Conservation (phyloP, 2,113 vertebrate genomes). For the Hydrochoerus hydrochaeris region DNA sequence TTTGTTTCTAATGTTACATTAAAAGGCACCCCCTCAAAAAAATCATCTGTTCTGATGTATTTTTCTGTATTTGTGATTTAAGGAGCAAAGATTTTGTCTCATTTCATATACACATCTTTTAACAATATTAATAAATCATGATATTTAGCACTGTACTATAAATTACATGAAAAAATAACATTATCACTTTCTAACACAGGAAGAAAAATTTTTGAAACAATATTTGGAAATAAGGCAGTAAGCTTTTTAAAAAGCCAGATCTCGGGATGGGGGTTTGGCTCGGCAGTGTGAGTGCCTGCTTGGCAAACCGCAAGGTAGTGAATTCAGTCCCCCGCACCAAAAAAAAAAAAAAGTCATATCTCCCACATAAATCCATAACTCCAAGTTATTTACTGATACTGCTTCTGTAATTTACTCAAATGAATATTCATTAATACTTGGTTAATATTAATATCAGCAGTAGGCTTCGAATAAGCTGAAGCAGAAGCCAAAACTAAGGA, state of each 20-base stretch:
- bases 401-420: constrained; percentile 1
- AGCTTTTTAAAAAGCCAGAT: neutral
- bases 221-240: constrained; percentile 49
- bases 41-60: neutral
- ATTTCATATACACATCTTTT: neutral
- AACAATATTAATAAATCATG: constrained; percentile 26
- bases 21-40: neutral
- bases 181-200: constrained; percentile 4
- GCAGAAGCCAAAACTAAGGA: neutral
- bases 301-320: too few relatives aligned
- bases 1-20: neutral
- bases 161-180: constrained; percentile 4
- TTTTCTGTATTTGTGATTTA: neutral
- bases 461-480: neutral
- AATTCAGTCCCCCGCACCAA: too few relatives aligned
- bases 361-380: neutral
- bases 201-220: neutral
- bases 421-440: neutral
- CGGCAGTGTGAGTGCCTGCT: too few relatives aligned
- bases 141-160: neutral
- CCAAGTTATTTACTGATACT: neutral
- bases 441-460: constrained; percentile 28
- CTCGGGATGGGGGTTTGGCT: too few relatives aligned
- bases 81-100: neutral
- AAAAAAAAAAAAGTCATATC: too few relatives aligned